A percentile compares a stretch with the other conserved stretches of the same genome.
phyloP scores from a whole-genome alignment of 2,888 invertebrate genomes.

The Cactoblastis cactorum region DNA sequence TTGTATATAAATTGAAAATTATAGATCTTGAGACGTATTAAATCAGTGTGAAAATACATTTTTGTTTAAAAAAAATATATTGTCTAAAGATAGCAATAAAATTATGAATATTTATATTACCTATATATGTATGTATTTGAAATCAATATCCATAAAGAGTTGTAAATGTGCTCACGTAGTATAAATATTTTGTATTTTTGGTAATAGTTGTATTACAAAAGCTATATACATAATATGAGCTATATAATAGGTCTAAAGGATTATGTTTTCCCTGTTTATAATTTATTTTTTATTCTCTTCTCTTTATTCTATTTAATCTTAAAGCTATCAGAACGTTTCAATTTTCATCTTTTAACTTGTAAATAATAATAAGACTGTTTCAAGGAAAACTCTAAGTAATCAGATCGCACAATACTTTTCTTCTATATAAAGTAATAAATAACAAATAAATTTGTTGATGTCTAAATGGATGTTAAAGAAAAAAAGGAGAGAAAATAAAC shows the following conservation, averaged over 20 bases:
- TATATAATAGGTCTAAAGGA: neutral
- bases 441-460: constrained; percentile 49
- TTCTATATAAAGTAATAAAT: constrained; percentile 44
- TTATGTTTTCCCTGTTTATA: neutral
- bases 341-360: constrained; percentile 25
- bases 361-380: constrained; percentile 55
- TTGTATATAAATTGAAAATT: neutral
- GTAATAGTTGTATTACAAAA: constrained; percentile 35
- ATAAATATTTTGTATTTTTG: constrained; percentile 46
- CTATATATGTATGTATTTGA: neutral
- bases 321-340: neutral
- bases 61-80: neutral
- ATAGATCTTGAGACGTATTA: neutral
- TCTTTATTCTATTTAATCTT: neutral
- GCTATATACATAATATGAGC: constrained; percentile 14
- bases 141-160: neutral
- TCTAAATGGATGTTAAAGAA: constrained; percentile 51
- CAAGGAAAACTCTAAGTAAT: constrained; percentile 46
- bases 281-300: neutral
- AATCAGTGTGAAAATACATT: neutral
- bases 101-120: neutral
- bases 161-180: constrained; percentile 16
- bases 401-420: constrained; percentile 64
- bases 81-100: neutral
- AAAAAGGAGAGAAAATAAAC: constrained; percentile 49